These are phyloP conservation scores for Albula goreensis DNA, from an alignment of 2,113 vertebrate genomes.

Conservation along the genomic window DNA sequence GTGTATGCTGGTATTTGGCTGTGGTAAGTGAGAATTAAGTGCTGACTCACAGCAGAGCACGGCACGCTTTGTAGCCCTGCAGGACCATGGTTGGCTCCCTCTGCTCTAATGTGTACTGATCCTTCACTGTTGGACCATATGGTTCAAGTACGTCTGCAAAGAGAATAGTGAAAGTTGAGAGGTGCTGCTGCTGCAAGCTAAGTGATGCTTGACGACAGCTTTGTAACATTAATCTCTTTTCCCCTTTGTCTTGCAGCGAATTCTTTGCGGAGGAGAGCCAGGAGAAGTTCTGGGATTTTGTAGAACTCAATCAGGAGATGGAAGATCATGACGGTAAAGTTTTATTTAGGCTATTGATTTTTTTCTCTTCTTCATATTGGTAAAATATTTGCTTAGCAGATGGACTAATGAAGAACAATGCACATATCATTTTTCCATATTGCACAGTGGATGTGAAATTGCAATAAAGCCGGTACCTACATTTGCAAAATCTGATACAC, in stretches of 20 bases:
- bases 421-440: background rate
- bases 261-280: slow-evolving; percentile 94
- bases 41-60: too few species aligned
- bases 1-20: too few species aligned
- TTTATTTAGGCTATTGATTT: slow-evolving; percentile 32
- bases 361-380: too few species aligned
- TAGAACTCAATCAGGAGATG: slow-evolving; percentile 84
- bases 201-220: background rate
- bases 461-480: too few species aligned
- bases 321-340: slow-evolving; percentile 79
- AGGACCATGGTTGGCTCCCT: too few species aligned
- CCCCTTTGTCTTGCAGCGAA: slow-evolving; percentile 74
- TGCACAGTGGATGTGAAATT: background rate
- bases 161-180: too few species aligned
- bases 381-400: background rate
- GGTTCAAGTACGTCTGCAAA: background rate
- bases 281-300: slow-evolving; percentile 95
- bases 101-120: background rate
- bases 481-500: too few species aligned
- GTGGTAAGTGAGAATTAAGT: too few species aligned
- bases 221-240: slow-evolving; percentile 13
- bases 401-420: too few species aligned
- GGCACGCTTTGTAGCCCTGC: too few species aligned
- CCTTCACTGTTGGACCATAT: background rate
- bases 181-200: too few species aligned